Base-by-base conservation (phyloP, 2,113 vertebrate genomes). In the Hippocampus mohnikei region DNA sequence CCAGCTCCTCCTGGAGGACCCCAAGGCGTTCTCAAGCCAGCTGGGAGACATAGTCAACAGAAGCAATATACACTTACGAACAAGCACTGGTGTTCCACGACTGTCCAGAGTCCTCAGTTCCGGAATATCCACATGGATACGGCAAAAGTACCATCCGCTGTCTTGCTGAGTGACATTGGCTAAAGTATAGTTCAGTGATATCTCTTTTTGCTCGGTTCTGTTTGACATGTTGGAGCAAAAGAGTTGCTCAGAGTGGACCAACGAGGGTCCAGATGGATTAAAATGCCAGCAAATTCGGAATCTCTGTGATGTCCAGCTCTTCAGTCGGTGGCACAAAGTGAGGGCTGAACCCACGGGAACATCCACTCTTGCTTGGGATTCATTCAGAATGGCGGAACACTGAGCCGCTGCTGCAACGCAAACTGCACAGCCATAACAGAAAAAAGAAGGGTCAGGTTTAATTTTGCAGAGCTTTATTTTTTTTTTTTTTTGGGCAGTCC, bases 101-200 rank as follows among this genome's bases (percentile, higher is more conserved):
- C 71, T 88, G 0, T 0, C 0, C 0, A 0, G 0, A 0, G 0
- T 0, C 0, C 0, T 0, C 2, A 52, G 0, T 0, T 0, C 0
- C 0, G 93, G 91, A 58, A 91, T 92, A 15, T 92, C 58, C 58
- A 60, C 27, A 8, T 8, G 12, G 27, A 60, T 60, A 15, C 25
- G 27, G 27, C 27, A 60, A 33, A 29, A 60, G 29, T 60, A 60
- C 58, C 58, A 60, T 60, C 91, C 68, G 0, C 0, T 0, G 0
- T 67, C 0, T 58, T 27, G 5, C 15, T 0, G 53, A 90, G 2
- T 61, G 29, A 77, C 16, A 1, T 1, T 37, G 21, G 2, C 11
- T 60, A 88, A 40, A 7, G 0, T 21, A 66, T 72, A 29, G 3
- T 3, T 59, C 15, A 67, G 13, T 4, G 6, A 33, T 1, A 10